These are phyloP conservation scores for Sapayoa aenigma DNA, from an alignment of 2,113 vertebrate species.

Conservation along the genomic window DNA sequence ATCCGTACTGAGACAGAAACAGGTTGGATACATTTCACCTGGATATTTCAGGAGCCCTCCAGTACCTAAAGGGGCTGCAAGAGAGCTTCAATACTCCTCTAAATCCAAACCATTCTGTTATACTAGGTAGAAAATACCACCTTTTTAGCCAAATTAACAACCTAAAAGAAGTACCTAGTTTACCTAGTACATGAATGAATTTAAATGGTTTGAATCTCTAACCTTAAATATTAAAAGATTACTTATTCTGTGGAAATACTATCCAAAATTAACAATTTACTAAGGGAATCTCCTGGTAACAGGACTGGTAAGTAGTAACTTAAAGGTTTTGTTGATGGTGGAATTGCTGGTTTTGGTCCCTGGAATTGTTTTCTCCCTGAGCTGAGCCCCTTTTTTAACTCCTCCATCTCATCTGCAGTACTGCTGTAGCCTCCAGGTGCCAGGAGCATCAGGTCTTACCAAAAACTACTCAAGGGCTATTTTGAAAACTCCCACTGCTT, in stretches of 20 bases:
- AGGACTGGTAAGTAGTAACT: not conserved
- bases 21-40: not conserved
- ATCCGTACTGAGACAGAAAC: slow-evolving; percentile 14
- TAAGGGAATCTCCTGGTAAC: not conserved
- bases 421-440: not conserved
- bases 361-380: not conserved
- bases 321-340: not conserved
- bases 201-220: not conserved
- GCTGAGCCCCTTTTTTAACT: not conserved
- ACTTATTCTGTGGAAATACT: not conserved
- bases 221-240: not conserved
- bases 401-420: not conserved
- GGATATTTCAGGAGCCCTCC: not conserved
- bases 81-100: not conserved
- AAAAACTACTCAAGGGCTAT: not conserved
- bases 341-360: not conserved
- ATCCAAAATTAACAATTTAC: not conserved
- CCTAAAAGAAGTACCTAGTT: not conserved
- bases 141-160: slow-evolving; percentile 31
- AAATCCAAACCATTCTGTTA: not conserved
- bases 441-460: not conserved
- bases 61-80: not conserved
- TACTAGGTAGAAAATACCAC: not conserved
- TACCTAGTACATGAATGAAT: not conserved
- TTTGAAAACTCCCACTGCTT: not conserved